These are phyloP conservation scores for Lamellibrachia luymesi DNA, from an alignment of 1,140 invertebrate genomes.

Conservation along the genomic window DNA sequence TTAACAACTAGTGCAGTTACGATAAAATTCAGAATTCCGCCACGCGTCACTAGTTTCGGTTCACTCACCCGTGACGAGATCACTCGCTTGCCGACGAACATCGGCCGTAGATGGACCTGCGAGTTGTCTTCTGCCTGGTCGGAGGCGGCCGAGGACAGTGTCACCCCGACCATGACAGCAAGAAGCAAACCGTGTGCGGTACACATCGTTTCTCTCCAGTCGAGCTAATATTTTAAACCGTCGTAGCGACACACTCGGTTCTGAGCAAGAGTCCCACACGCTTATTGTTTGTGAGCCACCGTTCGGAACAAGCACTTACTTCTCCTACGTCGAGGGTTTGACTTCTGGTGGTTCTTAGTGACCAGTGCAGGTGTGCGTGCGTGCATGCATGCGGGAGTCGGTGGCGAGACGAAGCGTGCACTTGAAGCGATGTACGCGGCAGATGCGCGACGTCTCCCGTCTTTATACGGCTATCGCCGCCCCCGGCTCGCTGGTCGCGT, in stretches of 20 bases:
- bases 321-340: neutral
- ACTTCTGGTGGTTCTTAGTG: neutral
- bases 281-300: neutral
- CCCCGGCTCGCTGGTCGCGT: neutral
- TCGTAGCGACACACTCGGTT: neutral
- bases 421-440: neutral
- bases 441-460: neutral
- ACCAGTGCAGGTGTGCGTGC: neutral
- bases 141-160: neutral
- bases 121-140: neutral
- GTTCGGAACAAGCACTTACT: neutral
- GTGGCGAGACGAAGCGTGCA: neutral
- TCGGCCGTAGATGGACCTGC: neutral
- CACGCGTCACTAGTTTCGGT: neutral
- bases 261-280: neutral
- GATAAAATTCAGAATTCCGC: too few species aligned
- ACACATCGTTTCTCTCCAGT: neutral
- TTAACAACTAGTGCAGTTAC: too few species aligned
- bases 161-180: neutral
- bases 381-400: neutral
- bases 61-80: neutral
- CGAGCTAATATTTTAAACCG: neutral
- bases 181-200: neutral
- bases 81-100: neutral
- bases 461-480: neutral